Evolutionary conservation across 1,140 invertebrate genomes (phyloP).

Genomic region (Drosophila repletoides): DNA sequence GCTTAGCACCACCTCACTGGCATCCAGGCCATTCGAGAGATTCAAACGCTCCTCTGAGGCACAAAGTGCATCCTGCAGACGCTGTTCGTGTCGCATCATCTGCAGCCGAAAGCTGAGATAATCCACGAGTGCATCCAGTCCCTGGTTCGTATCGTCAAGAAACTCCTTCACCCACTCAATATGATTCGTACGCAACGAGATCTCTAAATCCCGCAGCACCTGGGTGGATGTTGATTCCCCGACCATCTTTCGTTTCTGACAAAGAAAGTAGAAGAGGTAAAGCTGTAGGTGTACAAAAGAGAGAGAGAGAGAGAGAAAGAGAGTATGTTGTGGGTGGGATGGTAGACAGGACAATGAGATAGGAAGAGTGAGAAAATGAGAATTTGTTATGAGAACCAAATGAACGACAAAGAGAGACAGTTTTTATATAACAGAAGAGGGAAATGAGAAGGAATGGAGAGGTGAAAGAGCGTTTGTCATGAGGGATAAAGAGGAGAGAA

Average conservation of each 20-base stretch:
- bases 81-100: slow-evolving; percentile 95
- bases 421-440: not conserved
- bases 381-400: slow-evolving; percentile 1
- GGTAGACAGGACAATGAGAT: slow-evolving; percentile 22
- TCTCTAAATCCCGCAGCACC: slow-evolving; percentile 98
- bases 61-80: slow-evolving; percentile 88
- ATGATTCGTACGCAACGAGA: slow-evolving; percentile 98
- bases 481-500: too few relatives aligned
- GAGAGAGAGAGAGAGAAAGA: slow-evolving; percentile 16
- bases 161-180: slow-evolving; percentile 99
- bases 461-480: not conserved
- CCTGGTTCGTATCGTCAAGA: slow-evolving; percentile 97
- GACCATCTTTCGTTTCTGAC: slow-evolving; percentile 98
- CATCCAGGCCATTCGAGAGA: slow-evolving; percentile 55
- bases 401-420: too few relatives aligned
- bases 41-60: slow-evolving; percentile 87
- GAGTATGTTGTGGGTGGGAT: slow-evolving; percentile 41
- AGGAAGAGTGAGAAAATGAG: slow-evolving; percentile 23
- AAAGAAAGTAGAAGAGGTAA: slow-evolving; percentile 84
- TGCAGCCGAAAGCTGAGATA: slow-evolving; percentile 96
- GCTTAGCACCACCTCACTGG: slow-evolving; percentile 44
- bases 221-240: slow-evolving; percentile 99
- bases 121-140: slow-evolving; percentile 97
- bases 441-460: not conserved
- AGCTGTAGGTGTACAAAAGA: slow-evolving; percentile 78